Base-by-base conservation (phyloP, 2,888 invertebrate species). In the Acrocyrtus sp. region DNA sequence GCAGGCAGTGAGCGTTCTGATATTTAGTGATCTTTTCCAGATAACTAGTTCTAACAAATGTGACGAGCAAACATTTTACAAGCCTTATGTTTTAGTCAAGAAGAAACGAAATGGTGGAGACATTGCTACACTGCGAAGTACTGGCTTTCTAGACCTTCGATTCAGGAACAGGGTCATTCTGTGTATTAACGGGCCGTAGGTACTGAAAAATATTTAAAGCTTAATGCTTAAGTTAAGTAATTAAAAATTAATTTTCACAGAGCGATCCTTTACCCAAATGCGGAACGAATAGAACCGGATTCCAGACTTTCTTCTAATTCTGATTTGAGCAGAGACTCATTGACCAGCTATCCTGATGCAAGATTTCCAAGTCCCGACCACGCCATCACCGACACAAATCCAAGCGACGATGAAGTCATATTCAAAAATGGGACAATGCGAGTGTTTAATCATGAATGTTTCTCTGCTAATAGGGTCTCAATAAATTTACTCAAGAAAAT, bases 111-210 rank as follows among this genome's bases (percentile, higher is more conserved):
- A 60, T 47, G 60, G 47, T 8, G 60, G 29, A 15, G 22, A 27
- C 15, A 21, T 60, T 4, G 47, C 60, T 1, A n/a, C 60, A 5
- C 4, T 47, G 3, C 26, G 48, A 17, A 48, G 29, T 19, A 29
- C 60, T 1, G 60, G 60, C 6, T 60, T 60, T 48, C 4, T 60
- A 19, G 60, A 60, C 29, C 34, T 60, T 10, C 45, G 60, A 6
- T 27, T 29, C 22, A 15, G 47, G 5, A 47, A 26, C 15, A 24
- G 60, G 15, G 29, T 60, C 2, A 21, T 48, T 3, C 29, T 60
- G 0, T 60, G 60, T 15, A 60, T 60, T 10, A 60, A 60, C 27
- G 60, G 60, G n/a, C 60, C 60, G 60, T 60, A 60, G 47, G 57
- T 17, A 29, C 12, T 34, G 19, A 54, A 39, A 21, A 57, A 21